Conservation (phyloP, 1,140 invertebrate species). For the Phenacoccus solenopsis region DNA sequence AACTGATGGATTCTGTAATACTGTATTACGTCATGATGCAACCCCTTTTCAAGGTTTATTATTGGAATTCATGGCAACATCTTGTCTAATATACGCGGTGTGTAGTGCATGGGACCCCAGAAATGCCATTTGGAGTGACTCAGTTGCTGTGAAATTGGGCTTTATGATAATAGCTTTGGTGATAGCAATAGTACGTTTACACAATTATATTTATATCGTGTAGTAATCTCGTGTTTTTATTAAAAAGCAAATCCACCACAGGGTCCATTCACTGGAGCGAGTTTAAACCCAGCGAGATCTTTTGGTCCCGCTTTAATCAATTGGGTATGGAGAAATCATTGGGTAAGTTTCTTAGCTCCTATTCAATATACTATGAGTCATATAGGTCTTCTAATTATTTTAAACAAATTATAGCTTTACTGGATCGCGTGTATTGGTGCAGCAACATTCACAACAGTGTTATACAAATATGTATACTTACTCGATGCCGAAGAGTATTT, state of each 20-base stretch:
- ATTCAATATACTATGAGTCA: background rate
- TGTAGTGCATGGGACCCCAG: constrained; percentile 50
- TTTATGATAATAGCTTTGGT: constrained; percentile 45
- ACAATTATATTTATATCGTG: background rate
- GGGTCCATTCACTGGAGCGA: constrained; percentile 61
- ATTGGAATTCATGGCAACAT: constrained; percentile 45
- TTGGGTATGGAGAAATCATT: constrained; percentile 51
- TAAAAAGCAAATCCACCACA: constrained; percentile 26
- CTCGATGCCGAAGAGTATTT: background rate
- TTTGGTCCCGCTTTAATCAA: constrained; percentile 63
- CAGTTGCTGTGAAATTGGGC: constrained; percentile 46
- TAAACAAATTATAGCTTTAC: background rate
- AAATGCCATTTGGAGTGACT: constrained; percentile 43
- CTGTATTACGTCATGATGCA: constrained; percentile 37
- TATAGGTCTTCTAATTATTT: background rate
- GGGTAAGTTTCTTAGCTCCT: constrained; percentile 42
- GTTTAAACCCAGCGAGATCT: constrained; percentile 68
- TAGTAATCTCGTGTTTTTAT: background rate
- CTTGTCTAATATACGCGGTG: constrained; percentile 44
- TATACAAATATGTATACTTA: constrained; percentile 8
- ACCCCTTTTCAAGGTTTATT: constrained; percentile 36
- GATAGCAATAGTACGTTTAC: constrained; percentile 38
- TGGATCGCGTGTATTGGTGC: background rate
- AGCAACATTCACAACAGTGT: background rate
- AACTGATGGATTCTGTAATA: constrained; percentile 41